Conservation (phyloP, 2,888 invertebrate genomes). For the Melanchra persicariae region DNA sequence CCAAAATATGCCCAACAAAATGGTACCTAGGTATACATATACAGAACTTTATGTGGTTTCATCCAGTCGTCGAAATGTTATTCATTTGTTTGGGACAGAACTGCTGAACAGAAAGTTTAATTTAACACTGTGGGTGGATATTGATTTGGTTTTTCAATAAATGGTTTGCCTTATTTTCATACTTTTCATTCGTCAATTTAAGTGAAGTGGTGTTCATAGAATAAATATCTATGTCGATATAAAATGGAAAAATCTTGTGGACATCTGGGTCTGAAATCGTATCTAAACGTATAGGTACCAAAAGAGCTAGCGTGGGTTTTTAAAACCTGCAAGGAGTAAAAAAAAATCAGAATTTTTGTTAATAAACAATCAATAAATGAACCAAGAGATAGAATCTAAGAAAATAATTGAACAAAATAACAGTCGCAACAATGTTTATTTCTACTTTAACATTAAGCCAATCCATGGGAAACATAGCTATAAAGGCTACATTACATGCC, state of each 20-base stretch:
- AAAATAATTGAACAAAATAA: background rate
- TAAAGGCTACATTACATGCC: constrained; percentile 35
- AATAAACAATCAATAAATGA: background rate
- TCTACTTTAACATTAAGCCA: constrained; percentile 29
- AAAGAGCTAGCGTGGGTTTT: background rate
- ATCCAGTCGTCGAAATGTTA: constrained; percentile 42
- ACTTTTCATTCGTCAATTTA: background rate
- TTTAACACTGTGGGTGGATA: background rate
- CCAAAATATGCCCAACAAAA: constrained; percentile 32
- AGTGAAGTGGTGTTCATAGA: background rate
- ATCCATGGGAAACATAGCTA: constrained; percentile 37
- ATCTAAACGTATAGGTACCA: too few species aligned
- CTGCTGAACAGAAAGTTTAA: background rate
- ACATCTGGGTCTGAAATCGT: background rate
- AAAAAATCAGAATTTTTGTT: background rate
- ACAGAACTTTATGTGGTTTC: constrained; percentile 41
- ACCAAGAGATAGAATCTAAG: background rate
- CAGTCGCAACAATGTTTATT: constrained; percentile 14
- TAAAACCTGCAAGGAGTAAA: background rate
- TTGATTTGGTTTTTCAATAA: constrained; percentile 1
- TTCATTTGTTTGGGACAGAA: constrained; percentile 18
- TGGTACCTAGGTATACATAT: background rate
- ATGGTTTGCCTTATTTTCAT: background rate
- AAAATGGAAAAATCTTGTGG: background rate
- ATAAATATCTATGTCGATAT: background rate